phyloP scores from a whole-genome alignment of 2,797 vertebrate genomes.

The Salarias fasciatus region DNA sequence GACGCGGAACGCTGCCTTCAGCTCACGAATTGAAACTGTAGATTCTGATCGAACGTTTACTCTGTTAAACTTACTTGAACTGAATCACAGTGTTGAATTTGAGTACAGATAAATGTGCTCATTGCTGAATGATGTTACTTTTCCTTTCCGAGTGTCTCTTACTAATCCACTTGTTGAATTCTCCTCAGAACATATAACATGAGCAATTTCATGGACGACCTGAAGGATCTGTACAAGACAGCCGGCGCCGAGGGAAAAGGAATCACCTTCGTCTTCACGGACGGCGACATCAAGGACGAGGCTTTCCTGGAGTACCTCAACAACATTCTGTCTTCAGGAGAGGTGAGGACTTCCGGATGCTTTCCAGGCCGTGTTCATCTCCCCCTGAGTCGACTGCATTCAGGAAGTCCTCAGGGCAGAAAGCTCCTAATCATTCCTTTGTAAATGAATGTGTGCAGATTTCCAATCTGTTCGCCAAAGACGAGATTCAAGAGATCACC shows the following conservation, averaged over 20 bases:
- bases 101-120: too few relatives aligned
- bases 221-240: constrained; percentile 87
- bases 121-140: too few relatives aligned
- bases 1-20: too few relatives aligned
- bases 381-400: too few relatives aligned
- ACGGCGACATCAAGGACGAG: constrained; percentile 92
- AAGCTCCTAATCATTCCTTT: background rate
- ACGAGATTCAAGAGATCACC: constrained; percentile 89
- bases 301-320: constrained; percentile 92
- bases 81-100: too few relatives aligned
- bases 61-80: too few relatives aligned
- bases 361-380: too few relatives aligned
- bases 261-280: constrained; percentile 90
- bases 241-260: constrained; percentile 88
- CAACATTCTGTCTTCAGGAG: constrained; percentile 91
- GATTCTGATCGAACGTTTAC: too few relatives aligned
- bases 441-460: constrained; percentile 77
- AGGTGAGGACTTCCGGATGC: constrained; percentile 73
- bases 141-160: too few relatives aligned
- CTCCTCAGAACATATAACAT: constrained; percentile 84
- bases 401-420: background rate
- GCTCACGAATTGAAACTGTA: too few relatives aligned
- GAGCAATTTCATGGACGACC: constrained; percentile 87
- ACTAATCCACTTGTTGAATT: too few relatives aligned
- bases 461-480: constrained; percentile 88